Conservation (phyloP, 2,888 invertebrate genomes). For the Perdita meconis region DNA sequence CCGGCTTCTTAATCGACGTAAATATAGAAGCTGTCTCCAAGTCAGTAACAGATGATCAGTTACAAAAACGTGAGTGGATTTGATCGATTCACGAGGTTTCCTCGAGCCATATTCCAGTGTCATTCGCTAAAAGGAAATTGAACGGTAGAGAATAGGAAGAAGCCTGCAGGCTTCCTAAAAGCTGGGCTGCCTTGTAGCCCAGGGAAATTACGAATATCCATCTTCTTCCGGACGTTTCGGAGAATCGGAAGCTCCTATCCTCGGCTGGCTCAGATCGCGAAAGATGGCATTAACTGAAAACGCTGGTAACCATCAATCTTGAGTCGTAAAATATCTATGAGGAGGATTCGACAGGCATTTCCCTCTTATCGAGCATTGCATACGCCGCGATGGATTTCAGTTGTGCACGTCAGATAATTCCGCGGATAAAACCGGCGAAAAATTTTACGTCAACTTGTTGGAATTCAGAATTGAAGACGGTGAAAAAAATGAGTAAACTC, state of each 20-base stretch:
- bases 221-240: constrained; percentile 75
- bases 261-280: constrained; percentile 45
- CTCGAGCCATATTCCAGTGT: constrained; percentile 17
- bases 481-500: neutral
- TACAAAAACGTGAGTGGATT: neutral
- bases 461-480: neutral
- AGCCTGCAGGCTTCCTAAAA: constrained; percentile 17
- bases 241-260: constrained; percentile 61
- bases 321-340: constrained; percentile 73
- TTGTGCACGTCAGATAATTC: constrained; percentile 7
- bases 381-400: constrained; percentile 19
- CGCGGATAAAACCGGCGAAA: neutral
- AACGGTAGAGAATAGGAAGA: constrained; percentile 25
- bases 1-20: no score
- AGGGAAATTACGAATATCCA: constrained; percentile 79
- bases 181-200: constrained; percentile 23
- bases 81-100: constrained; percentile 18
- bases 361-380: constrained; percentile 34
- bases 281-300: constrained; percentile 72
- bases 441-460: constrained; percentile 23
- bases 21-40: no score
- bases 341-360: constrained; percentile 56
- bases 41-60: neutral
- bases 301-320: constrained; percentile 76
- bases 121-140: constrained; percentile 12